These are phyloP conservation scores for Schizaphis graminum DNA, from an alignment of 2,888 invertebrate species.

Conservation along the genomic window DNA sequence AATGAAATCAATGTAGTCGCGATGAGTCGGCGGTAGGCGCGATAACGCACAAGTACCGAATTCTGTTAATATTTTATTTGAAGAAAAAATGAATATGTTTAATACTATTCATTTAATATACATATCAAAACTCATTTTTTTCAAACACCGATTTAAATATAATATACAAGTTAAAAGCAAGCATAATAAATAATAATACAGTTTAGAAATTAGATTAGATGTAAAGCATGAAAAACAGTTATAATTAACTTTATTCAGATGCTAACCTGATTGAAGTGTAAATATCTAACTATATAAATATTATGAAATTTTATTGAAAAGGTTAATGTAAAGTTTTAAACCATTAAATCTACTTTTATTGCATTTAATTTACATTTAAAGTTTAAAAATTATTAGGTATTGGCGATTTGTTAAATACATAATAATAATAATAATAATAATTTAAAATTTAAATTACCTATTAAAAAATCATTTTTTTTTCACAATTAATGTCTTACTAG, in stretches of 20 bases:
- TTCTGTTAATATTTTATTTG: neutral
- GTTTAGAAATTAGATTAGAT: neutral
- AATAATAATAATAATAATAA: neutral
- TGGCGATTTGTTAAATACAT: neutral
- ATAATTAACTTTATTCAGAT: neutral
- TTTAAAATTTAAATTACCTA: neutral
- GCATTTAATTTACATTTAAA: neutral
- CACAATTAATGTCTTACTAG: neutral
- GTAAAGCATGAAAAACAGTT: neutral
- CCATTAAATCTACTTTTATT: neutral
- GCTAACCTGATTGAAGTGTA: neutral
- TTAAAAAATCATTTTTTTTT: constrained; percentile 8
- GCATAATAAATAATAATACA: neutral
- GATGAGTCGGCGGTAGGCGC: too few species aligned
- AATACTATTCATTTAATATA: neutral
- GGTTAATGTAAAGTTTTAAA: neutral
- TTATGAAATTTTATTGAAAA: neutral
- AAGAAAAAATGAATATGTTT: neutral
- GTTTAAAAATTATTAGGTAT: neutral
- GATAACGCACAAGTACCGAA: too few species aligned
- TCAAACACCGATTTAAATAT: neutral
- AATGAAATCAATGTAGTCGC: too few species aligned
- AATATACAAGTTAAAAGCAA: neutral
- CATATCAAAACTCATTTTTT: neutral
- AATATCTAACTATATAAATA: neutral